Conservation (phyloP, 2,113 vertebrate genomes). For the Chinchilla lanigera region DNA sequence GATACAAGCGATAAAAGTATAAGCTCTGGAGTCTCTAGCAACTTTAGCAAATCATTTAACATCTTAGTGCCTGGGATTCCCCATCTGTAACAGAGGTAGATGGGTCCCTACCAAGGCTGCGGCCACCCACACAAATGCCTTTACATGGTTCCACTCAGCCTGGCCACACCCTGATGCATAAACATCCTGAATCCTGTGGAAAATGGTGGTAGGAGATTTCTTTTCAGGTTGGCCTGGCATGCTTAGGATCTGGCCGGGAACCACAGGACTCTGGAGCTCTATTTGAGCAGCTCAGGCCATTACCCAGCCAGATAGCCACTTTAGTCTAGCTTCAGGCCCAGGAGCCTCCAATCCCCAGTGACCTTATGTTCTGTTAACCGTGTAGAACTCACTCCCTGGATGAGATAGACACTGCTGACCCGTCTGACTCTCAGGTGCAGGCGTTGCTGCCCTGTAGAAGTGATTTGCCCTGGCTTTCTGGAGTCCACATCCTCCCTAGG, state of each 20-base stretch:
- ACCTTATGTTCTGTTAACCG: not conserved
- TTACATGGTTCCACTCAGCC: not conserved
- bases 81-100: not conserved
- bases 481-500: not conserved
- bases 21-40: not conserved
- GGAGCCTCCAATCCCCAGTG: not conserved
- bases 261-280: not conserved
- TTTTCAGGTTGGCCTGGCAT: not conserved
- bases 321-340: not conserved
- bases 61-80: not conserved
- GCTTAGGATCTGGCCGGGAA: not conserved
- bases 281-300: not conserved
- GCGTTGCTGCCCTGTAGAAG: not conserved
- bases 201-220: not conserved
- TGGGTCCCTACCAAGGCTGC: not conserved
- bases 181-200: not conserved
- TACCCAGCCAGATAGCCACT: not conserved
- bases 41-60: not conserved
- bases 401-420: not conserved
- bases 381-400: not conserved
- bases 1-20: not conserved
- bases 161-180: too few species aligned
- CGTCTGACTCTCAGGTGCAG: not conserved
- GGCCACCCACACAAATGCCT: not conserved
- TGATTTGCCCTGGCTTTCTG: not conserved